Evolutionary conservation across 2,113 vertebrate genomes (phyloP).

Genomic region (Tenebrosternarchus preto): DNA sequence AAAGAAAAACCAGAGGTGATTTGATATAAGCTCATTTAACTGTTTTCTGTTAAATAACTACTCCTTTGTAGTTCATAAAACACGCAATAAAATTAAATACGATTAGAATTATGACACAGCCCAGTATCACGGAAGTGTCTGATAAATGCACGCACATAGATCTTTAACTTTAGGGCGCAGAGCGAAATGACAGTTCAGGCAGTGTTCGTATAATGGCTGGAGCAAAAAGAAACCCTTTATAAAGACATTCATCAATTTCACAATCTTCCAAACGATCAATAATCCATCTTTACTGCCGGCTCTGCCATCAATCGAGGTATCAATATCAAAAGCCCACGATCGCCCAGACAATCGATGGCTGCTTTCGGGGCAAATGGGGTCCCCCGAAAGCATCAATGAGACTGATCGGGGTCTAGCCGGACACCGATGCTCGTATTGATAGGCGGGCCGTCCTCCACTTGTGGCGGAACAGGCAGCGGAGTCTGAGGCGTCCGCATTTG

Average conservation of each 20-base stretch:
- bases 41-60: background rate
- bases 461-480: too few relatives aligned
- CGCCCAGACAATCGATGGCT: conserved; percentile 76
- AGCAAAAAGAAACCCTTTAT: conserved; percentile 40
- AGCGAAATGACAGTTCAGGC: background rate
- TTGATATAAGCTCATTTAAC: conserved; percentile 15
- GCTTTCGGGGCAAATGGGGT: conserved; percentile 64
- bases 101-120: too few relatives aligned
- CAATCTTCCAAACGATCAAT: conserved; percentile 70
- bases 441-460: conserved; percentile 22
- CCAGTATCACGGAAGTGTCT: too few relatives aligned
- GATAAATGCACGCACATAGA: too few relatives aligned
- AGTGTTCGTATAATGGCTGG: background rate
- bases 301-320: conserved; percentile 77
- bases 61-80: conserved; percentile 4
- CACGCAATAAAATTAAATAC: background rate
- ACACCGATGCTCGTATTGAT: conserved; percentile 71
- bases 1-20: conserved; percentile 5
- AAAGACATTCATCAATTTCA: conserved; percentile 52
- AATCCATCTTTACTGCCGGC: conserved; percentile 65
- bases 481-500: conserved; percentile 58
- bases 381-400: conserved; percentile 72
- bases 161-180: background rate
- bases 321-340: conserved; percentile 77
- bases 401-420: conserved; percentile 66